Evolutionary conservation across 1,140 invertebrate species (phyloP).

Genomic region (Saxidomus purpurata): DNA sequence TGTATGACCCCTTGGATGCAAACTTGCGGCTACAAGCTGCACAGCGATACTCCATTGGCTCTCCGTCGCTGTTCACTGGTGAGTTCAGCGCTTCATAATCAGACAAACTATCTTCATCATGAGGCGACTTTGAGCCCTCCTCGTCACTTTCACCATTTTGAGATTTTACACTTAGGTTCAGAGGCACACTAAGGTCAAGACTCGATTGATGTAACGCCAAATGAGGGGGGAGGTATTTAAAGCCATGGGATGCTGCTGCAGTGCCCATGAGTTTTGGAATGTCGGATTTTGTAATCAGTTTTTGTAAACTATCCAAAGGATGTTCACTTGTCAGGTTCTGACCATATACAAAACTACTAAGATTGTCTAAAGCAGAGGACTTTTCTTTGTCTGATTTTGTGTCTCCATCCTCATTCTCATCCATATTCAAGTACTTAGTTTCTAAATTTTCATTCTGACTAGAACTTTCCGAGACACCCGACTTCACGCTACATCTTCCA

Average conservation of each 20-base stretch:
- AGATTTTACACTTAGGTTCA: conserved; percentile 79
- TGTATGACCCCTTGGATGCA: conserved; percentile 98
- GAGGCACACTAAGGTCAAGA: conserved; percentile 68
- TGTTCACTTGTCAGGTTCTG: conserved; percentile 85
- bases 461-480: conserved; percentile 48
- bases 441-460: conserved; percentile 72
- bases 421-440: conserved; percentile 78
- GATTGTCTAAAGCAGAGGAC: conserved; percentile 82
- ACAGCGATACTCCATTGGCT: conserved; percentile 90
- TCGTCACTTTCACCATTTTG: conserved; percentile 71
- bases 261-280: conserved; percentile 86
- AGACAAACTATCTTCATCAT: conserved; percentile 70
- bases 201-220: conserved; percentile 58
- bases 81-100: conserved; percentile 71
- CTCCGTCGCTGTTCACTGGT: conserved; percentile 72
- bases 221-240: conserved; percentile 65
- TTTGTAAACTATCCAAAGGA: conserved; percentile 96
- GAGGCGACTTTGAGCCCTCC: conserved; percentile 49
- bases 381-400: conserved; percentile 39
- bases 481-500: conserved; percentile 55
- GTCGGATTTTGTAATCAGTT: conserved; percentile 97
- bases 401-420: conserved; percentile 67
- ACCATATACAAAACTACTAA: conserved; percentile 84
- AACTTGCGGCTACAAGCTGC: conserved; percentile 98
- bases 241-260: conserved; percentile 36